A percentile compares a stretch with the other conserved stretches of the same genome.
Conservation (phyloP, 1,140 invertebrate genomes). For the Rhizoglyphus robini region DNA sequence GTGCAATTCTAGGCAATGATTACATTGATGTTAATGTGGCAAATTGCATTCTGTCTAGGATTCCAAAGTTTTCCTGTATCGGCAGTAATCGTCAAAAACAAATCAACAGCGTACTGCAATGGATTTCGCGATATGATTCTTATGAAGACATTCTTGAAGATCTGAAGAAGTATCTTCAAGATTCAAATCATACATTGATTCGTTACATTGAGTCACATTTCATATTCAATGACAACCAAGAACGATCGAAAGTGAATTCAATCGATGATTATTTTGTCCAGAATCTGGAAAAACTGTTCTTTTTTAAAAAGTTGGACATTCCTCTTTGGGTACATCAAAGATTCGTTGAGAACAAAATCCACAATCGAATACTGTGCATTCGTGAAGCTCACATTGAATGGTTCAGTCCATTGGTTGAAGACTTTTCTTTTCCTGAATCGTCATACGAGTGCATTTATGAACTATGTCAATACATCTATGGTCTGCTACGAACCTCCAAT, state of each 20-base stretch:
- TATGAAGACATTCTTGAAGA: neutral
- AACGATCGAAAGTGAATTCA: neutral
- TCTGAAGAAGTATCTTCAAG: neutral
- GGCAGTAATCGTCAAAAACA: conserved; percentile 10
- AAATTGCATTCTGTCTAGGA: neutral
- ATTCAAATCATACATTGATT: neutral
- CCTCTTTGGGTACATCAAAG: neutral
- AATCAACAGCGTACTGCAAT: neutral
- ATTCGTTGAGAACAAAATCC: neutral
- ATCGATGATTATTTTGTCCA: neutral
- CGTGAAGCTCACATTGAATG: neutral
- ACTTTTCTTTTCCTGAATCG: neutral
- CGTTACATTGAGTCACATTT: neutral
- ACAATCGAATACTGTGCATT: neutral
- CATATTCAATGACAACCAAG: no score
- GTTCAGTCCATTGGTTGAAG: conserved; percentile 4
- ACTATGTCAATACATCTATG: neutral
- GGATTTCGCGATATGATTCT: neutral
- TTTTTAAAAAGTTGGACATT: neutral
- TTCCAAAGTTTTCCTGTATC: neutral
- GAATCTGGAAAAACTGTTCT: neutral
- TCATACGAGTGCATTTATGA: neutral
- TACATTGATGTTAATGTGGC: neutral
- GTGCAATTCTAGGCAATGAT: conserved; percentile 8
- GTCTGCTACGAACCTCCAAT: neutral